Conservation (phyloP, 2,888 invertebrate genomes). For the Drosophila melanosoma region DNA sequence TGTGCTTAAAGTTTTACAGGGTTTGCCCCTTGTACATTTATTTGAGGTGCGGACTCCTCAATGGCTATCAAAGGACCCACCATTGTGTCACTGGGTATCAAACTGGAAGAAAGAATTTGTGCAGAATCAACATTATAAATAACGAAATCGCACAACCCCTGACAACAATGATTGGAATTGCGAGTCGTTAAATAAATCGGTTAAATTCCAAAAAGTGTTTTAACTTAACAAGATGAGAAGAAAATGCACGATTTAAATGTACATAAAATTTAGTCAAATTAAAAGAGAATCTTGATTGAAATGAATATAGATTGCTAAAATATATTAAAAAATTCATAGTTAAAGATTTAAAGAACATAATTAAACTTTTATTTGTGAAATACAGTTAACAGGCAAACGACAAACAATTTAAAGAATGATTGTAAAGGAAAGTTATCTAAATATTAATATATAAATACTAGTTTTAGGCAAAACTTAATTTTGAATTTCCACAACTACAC, state of each 20-base stretch:
- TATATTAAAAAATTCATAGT: not conserved
- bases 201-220: not conserved
- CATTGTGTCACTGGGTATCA: slow-evolving; percentile 60
- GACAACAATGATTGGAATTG: not conserved
- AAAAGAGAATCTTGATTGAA: not conserved
- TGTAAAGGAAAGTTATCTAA: not conserved
- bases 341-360: not conserved
- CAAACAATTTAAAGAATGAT: not conserved
- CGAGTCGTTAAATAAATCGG: not conserved
- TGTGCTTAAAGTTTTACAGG: slow-evolving; percentile 56
- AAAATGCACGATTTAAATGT: not conserved
- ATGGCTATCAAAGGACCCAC: slow-evolving; percentile 39
- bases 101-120: slow-evolving; percentile 57
- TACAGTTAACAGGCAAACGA: not conserved
- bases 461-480: not conserved
- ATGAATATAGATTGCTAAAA: not conserved
- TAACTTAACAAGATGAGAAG: not conserved
- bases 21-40: slow-evolving; percentile 33
- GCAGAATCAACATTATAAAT: slow-evolving; percentile 65
- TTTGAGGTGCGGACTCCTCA: slow-evolving; percentile 37
- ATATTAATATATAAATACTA: not conserved
- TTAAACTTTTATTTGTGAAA: not conserved
- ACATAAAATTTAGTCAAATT: not conserved
- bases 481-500: slow-evolving; percentile 15
- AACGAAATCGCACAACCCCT: slow-evolving; percentile 16